Percentiles rank a stretch among this genome's conserved stretches.
phyloP scores from a whole-genome alignment of 2,113 vertebrate genomes.

The Procavia capensis region DNA sequence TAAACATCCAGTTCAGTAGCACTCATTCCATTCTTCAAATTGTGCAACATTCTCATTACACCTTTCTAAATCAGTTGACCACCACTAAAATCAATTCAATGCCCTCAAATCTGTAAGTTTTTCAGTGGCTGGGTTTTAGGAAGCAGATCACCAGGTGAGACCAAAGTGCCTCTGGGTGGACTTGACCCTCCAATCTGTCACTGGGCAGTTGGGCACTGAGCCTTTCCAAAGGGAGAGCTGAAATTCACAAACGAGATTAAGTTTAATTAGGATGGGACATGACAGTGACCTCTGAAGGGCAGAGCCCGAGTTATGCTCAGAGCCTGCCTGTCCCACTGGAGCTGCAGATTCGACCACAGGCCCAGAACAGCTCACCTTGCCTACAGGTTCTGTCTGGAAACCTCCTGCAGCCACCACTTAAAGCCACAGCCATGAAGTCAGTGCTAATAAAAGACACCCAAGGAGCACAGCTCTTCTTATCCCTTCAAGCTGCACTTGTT shows the following conservation, averaged over 20 bases:
- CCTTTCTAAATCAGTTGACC: too few relatives aligned
- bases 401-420: rapidly evolving
- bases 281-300: not conserved
- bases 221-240: not conserved
- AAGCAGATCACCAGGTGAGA: not conserved
- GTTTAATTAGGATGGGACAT: not conserved
- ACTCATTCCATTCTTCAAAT: too few relatives aligned
- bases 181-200: not conserved
- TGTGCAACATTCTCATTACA: too few relatives aligned
- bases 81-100: not conserved
- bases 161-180: not conserved
- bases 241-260: not conserved
- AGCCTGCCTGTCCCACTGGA: not conserved
- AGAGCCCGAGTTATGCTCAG: not conserved
- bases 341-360: not conserved
- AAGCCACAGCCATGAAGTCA: not conserved
- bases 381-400: not conserved
- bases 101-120: not conserved
- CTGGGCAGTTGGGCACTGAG: not conserved
- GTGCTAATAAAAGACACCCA: constrained; percentile 33
- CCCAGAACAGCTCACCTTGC: rapidly evolving
- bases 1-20: too few relatives aligned
- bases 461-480: not conserved
- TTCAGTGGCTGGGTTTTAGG: not conserved
- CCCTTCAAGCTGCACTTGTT: constrained; percentile 60